These are phyloP conservation scores for Rynchops niger DNA, from an alignment of 2,113 vertebrate species.

Conservation along the genomic window DNA sequence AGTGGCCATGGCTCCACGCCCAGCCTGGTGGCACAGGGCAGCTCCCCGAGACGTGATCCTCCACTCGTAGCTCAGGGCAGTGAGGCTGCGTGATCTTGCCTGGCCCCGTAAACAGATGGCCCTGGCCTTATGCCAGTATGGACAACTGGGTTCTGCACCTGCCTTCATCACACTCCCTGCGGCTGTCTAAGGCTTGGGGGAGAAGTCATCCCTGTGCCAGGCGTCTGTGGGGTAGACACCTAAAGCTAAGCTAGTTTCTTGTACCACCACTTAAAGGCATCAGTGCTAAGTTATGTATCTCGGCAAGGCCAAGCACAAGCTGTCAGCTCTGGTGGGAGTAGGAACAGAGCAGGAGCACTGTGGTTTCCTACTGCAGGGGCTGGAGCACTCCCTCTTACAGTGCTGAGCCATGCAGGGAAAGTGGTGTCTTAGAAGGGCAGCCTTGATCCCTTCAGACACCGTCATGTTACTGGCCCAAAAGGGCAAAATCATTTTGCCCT, in stretches of 20 bases:
- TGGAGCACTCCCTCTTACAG: background rate
- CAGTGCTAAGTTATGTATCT: background rate
- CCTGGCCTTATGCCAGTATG: background rate
- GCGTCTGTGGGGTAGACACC: background rate
- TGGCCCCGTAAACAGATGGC: conserved; percentile 12
- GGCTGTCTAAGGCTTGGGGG: background rate
- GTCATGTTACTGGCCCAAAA: background rate
- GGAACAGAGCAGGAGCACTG: background rate
- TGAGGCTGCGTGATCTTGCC: background rate
- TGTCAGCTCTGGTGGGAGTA: background rate
- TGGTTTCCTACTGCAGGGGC: background rate
- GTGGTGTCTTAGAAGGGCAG: background rate
- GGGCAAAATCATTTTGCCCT: background rate
- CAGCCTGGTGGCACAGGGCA: background rate
- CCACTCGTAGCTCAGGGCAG: background rate
- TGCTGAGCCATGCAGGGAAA: background rate
- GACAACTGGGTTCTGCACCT: background rate
- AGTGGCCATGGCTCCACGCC: conserved; percentile 20
- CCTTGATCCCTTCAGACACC: background rate
- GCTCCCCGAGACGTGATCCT: conserved; percentile 24
- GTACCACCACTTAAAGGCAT: background rate
- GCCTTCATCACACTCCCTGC: background rate
- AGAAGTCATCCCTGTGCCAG: background rate
- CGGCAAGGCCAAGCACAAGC: background rate
- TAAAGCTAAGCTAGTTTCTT: background rate